Percentiles rank a stretch among this genome's conserved stretches.
phyloP scores from a whole-genome alignment of 2,888 invertebrate species.

The Emmelina monodactyla region DNA sequence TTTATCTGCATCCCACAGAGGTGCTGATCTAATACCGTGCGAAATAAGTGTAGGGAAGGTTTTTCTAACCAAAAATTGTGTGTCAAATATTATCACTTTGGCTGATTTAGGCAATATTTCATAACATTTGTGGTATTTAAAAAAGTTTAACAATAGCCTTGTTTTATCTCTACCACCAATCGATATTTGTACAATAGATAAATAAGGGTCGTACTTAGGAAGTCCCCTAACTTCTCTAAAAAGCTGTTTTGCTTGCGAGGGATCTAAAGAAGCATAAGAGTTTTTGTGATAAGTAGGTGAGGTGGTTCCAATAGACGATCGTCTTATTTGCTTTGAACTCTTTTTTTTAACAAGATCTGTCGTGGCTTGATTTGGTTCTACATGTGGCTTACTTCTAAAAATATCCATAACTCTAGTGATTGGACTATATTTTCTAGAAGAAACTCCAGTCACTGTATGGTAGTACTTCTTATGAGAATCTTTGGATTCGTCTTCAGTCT shows the following conservation, averaged over 20 bases:
- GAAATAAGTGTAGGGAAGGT: slow-evolving; percentile 58
- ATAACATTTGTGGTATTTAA: slow-evolving; percentile 59
- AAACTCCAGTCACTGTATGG: slow-evolving; percentile 58
- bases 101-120: slow-evolving; percentile 60
- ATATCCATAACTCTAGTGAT: slow-evolving; percentile 60
- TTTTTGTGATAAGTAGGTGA: slow-evolving; percentile 60
- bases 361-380: slow-evolving; percentile 31
- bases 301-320: slow-evolving; percentile 55
- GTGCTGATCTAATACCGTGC: slow-evolving; percentile 56
- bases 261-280: slow-evolving; percentile 55
- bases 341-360: slow-evolving; percentile 46
- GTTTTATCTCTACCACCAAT: slow-evolving; percentile 58
- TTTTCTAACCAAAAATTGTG: slow-evolving; percentile 54
- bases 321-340: slow-evolving; percentile 37
- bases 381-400: slow-evolving; percentile 47
- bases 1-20: slow-evolving; percentile 54
- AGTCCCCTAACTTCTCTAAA: slow-evolving; percentile 57
- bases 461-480: slow-evolving; percentile 59
- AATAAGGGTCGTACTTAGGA: slow-evolving; percentile 57
- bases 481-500: slow-evolving; percentile 32
- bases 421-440: slow-evolving; percentile 56
- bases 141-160: slow-evolving; percentile 52
- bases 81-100: slow-evolving; percentile 60
- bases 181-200: slow-evolving; percentile 60
- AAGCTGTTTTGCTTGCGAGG: slow-evolving; percentile 51